Evolutionary conservation across 2,113 vertebrate species (phyloP).

Genomic region (Alectura lathami): DNA sequence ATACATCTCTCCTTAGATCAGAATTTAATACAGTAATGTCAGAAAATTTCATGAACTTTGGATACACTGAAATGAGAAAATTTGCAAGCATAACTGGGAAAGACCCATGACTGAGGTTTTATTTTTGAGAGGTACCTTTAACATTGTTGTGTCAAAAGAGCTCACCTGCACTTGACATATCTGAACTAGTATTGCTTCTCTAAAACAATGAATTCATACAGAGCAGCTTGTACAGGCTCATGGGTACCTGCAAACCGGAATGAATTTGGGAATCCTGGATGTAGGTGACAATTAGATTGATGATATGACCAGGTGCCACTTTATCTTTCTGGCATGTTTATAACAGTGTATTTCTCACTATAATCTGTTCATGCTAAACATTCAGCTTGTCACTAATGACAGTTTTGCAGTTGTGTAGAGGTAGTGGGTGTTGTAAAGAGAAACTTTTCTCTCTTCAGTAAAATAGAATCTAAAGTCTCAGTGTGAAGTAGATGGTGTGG

Average conservation of each 20-base stretch:
- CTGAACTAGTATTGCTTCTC: not conserved
- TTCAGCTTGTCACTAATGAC: not conserved
- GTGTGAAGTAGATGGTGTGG: not conserved
- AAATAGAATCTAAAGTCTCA: not conserved
- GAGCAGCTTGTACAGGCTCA: not conserved
- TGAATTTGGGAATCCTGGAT: not conserved
- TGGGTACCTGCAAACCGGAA: not conserved
- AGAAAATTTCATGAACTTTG: not conserved
- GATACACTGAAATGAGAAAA: not conserved
- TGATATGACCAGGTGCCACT: not conserved
- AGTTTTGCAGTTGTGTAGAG: not conserved
- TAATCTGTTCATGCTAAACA: not conserved
- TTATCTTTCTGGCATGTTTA: not conserved
- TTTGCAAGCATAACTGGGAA: not conserved
- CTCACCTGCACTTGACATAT: not conserved
- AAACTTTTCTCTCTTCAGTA: not conserved
- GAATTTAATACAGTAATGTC: not conserved
- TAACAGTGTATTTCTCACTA: not conserved
- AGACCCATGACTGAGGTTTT: not conserved
- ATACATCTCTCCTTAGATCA: not conserved
- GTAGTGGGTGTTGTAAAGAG: not conserved
- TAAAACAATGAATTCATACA: not conserved
- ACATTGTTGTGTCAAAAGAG: not conserved
- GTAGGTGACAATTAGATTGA: not conserved
- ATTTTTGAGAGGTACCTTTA: not conserved